These are phyloP conservation scores for Cryptus viduatorius DNA, from an alignment of 2,888 invertebrate species.

Conservation along the genomic window DNA sequence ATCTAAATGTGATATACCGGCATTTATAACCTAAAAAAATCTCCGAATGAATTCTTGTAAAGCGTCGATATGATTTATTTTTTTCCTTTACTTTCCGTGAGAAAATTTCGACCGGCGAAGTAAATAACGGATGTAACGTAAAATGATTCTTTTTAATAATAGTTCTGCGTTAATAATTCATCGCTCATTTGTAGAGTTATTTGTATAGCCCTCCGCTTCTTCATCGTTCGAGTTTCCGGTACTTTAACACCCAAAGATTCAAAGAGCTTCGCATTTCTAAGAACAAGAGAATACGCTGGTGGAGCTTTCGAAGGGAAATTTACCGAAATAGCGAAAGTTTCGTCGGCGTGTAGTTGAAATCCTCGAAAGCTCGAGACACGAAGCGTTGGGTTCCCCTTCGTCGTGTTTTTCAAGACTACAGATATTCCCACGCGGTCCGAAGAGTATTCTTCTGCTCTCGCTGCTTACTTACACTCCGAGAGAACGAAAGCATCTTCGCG, in stretches of 20 bases:
- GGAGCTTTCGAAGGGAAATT: neutral
- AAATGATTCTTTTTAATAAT: too few relatives aligned
- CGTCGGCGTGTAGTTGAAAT: slow-evolving; percentile 15
- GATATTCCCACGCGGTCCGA: slow-evolving; percentile 36
- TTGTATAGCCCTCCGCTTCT: neutral
- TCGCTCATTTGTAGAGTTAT: neutral
- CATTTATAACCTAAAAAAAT: too few relatives aligned
- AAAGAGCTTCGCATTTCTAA: neutral
- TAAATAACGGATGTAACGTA: too few relatives aligned
- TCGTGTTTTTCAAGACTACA: slow-evolving; percentile 8
- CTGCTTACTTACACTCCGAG: neutral
- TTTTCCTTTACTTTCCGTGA: too few relatives aligned
- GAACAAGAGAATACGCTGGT: neutral
- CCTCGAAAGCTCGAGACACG: neutral
- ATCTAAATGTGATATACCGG: too few relatives aligned
- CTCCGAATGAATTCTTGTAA: too few relatives aligned
- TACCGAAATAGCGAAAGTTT: slow-evolving; percentile 17
- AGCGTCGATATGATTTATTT: too few relatives aligned
- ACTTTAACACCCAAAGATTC: neutral
- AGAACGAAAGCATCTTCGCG: slow-evolving; percentile 31
- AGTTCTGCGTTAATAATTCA: neutral
- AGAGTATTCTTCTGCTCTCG: neutral
- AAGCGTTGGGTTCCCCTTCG: neutral
- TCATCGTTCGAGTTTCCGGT: neutral
- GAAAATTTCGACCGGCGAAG: too few relatives aligned